phyloP scores from a whole-genome alignment of 2,797 vertebrate species.

The Setipinna tenuifilis region DNA sequence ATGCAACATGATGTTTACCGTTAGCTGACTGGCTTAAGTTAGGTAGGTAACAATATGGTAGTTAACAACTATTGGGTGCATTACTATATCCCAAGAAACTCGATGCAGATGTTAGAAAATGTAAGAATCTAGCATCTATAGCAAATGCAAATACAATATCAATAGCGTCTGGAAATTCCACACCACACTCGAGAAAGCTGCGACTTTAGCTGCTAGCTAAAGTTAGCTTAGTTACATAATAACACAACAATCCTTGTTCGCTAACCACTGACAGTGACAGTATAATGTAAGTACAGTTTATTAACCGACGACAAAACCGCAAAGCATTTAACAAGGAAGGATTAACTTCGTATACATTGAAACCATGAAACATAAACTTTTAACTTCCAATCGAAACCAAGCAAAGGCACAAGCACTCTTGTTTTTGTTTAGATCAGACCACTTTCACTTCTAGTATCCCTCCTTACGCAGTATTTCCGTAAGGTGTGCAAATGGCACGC shows the following conservation, averaged over 20 bases:
- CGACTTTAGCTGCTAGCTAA: neutral
- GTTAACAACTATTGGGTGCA: neutral
- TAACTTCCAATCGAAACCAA: neutral
- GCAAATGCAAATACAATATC: neutral
- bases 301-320: neutral
- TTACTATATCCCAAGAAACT: neutral
- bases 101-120: neutral
- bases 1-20: neutral
- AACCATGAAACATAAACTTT: neutral
- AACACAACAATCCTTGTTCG: neutral
- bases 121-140: neutral
- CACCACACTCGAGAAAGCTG: neutral
- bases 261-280: neutral
- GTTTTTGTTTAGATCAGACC: constrained; percentile 21
- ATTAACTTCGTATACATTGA: neutral
- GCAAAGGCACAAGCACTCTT: neutral
- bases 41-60: neutral
- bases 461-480: neutral
- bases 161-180: neutral
- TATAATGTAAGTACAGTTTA: neutral
- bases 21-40: neutral
- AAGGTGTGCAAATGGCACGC: neutral
- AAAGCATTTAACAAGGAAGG: neutral
- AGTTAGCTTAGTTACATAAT: constrained; percentile 16
- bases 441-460: constrained; percentile 12